Percentiles rank a stretch among this genome's conserved stretches.
Evolutionary conservation across 2,888 invertebrate species (phyloP).

Genomic region (Rosalia funebris): DNA sequence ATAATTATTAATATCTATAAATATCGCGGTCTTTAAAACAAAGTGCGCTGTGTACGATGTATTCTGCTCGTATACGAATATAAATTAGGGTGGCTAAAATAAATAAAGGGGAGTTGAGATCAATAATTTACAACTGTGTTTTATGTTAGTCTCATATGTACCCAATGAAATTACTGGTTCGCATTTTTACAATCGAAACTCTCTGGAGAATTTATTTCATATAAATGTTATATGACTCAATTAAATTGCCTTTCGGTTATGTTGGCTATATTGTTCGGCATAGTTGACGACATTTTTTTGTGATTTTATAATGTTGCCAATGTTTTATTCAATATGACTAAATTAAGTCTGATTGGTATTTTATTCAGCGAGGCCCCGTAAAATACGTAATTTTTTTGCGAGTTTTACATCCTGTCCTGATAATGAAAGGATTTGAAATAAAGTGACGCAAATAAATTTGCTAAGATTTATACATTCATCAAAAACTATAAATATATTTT

Average conservation of each 20-base stretch:
- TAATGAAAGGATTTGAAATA: slow-evolving; percentile 16
- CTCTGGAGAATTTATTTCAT: slow-evolving; percentile 59
- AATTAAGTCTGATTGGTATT: slow-evolving; percentile 43
- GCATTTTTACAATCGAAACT: slow-evolving; percentile 61
- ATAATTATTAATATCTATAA: slow-evolving; percentile 23
- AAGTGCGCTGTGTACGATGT: slow-evolving; percentile 19
- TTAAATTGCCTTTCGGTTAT: slow-evolving; percentile 55
- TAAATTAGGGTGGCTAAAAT: slow-evolving; percentile 59
- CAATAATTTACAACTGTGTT: slow-evolving; percentile 63
- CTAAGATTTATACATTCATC: not conserved
- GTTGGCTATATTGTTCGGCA: slow-evolving; percentile 43
- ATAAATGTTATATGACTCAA: slow-evolving; percentile 61
- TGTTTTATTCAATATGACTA: slow-evolving; percentile 45
- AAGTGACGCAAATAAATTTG: slow-evolving; percentile 15
- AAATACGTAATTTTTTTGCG: slow-evolving; percentile 27
- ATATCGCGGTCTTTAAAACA: slow-evolving; percentile 21
- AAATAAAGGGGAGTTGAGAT: slow-evolving; percentile 62
- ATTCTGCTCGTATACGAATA: slow-evolving; percentile 19
- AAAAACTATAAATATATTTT: too few species aligned
- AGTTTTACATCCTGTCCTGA: slow-evolving; percentile 16
- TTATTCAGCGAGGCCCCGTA: slow-evolving; percentile 31
- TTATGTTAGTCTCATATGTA: slow-evolving; percentile 59
- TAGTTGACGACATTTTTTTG: slow-evolving; percentile 48
- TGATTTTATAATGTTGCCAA: slow-evolving; percentile 39
- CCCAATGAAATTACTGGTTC: slow-evolving; percentile 59